phyloP scores from a whole-genome alignment of 2,113 vertebrate species.

The Microtus richardsoni region DNA sequence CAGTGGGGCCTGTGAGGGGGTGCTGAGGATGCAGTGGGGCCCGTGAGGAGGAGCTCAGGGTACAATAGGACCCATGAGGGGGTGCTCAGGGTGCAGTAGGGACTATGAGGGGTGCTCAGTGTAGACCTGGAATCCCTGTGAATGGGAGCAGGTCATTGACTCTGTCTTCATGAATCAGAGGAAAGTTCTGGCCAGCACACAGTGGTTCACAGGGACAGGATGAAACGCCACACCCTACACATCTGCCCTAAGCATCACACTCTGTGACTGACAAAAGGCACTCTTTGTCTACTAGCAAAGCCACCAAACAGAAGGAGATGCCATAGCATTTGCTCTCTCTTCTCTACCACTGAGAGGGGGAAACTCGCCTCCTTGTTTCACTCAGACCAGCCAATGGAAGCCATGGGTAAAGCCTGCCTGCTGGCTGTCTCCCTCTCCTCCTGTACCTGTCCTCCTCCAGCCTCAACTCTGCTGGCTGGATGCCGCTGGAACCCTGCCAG shows the following conservation, averaged over 20 bases:
- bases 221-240: neutral
- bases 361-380: neutral
- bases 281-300: constrained; percentile 25
- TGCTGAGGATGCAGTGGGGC: no score
- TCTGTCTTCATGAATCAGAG: neutral
- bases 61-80: no score
- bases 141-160: neutral
- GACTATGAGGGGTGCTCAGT: neutral
- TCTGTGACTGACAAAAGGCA: neutral
- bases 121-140: neutral
- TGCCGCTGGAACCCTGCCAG: neutral
- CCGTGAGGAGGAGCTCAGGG: no score
- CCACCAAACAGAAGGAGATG: neutral
- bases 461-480: neutral
- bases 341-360: neutral
- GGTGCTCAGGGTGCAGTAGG: neutral
- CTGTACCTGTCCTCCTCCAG: no score
- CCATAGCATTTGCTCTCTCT: neutral
- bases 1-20: neutral
- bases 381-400: neutral
- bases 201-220: neutral
- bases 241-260: neutral
- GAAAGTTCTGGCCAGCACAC: neutral
- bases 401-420: neutral
- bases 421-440: fast-evolving